These are phyloP conservation scores for Bagarius yarrelli DNA, from an alignment of 2,113 vertebrate genomes.

Conservation along the genomic window DNA sequence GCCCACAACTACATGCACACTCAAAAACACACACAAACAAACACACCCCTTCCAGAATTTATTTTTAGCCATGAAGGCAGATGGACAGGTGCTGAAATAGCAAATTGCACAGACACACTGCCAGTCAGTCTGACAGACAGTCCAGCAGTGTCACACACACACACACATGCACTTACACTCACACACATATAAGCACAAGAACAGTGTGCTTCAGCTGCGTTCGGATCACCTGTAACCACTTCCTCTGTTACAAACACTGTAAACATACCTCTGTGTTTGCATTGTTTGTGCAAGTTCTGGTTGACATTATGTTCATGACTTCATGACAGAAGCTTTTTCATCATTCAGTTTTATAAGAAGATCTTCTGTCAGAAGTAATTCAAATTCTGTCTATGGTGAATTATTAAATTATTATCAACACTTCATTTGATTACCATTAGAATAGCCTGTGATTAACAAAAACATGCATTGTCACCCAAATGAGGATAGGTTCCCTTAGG, in stretches of 20 bases:
- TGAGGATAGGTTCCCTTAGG: no score
- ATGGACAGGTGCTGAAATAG: slow-evolving; percentile 58
- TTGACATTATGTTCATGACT: background rate
- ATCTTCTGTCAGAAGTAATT: background rate
- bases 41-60: slow-evolving; percentile 31
- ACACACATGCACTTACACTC: slow-evolving; percentile 26
- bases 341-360: background rate
- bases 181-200: slow-evolving; percentile 10
- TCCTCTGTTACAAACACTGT: background rate
- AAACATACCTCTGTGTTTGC: background rate
- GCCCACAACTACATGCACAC: slow-evolving; percentile 19
- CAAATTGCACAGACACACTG: slow-evolving; percentile 48
- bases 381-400: background rate
- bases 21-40: slow-evolving; percentile 26
- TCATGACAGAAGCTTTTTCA: no score
- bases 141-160: slow-evolving; percentile 27
- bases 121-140: slow-evolving; percentile 38
- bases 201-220: background rate
- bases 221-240: slow-evolving; percentile 8
- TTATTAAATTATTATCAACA: no score
- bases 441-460: no score
- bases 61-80: slow-evolving; percentile 53
- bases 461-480: no score
- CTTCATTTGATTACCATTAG: no score
- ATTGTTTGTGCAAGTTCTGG: background rate